These are phyloP conservation scores for Melanargia galathea DNA, from an alignment of 2,888 invertebrate species.

Conservation along the genomic window DNA sequence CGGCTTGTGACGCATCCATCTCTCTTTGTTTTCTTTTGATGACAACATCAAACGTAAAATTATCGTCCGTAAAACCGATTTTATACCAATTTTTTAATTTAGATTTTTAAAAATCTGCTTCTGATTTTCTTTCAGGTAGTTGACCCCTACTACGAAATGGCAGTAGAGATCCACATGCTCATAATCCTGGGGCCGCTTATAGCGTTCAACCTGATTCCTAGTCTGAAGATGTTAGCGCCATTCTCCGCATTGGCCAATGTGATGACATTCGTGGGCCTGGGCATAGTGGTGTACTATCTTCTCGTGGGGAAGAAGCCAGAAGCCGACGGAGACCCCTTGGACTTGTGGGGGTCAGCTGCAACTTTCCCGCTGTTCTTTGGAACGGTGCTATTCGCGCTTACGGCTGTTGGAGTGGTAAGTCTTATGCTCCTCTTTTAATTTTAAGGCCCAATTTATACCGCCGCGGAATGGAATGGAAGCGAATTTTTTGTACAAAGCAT, in stretches of 20 bases:
- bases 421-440: not conserved
- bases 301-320: slow-evolving; percentile 78
- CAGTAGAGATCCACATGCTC: slow-evolving; percentile 84
- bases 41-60: too few species aligned
- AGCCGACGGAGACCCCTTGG: slow-evolving; percentile 73
- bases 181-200: slow-evolving; percentile 86
- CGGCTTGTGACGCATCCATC: too few species aligned
- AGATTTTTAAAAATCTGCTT: too few species aligned
- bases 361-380: slow-evolving; percentile 91
- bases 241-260: slow-evolving; percentile 92
- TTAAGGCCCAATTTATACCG: too few species aligned
- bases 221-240: slow-evolving; percentile 90
- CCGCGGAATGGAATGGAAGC: too few species aligned
- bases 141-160: slow-evolving; percentile 66
- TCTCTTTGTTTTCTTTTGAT: too few species aligned
- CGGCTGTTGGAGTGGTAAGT: slow-evolving; percentile 89
- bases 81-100: too few species aligned
- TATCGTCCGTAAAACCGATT: too few species aligned
- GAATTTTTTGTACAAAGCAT: too few species aligned
- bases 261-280: slow-evolving; percentile 88
- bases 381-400: slow-evolving; percentile 94
- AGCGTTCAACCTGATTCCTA: slow-evolving; percentile 87
- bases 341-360: slow-evolving; percentile 65
- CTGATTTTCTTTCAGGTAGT: slow-evolving; percentile 69
- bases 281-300: slow-evolving; percentile 88